Evolutionary conservation across 2,888 invertebrate genomes (phyloP).

Genomic region (Sympetrum striolatum): DNA sequence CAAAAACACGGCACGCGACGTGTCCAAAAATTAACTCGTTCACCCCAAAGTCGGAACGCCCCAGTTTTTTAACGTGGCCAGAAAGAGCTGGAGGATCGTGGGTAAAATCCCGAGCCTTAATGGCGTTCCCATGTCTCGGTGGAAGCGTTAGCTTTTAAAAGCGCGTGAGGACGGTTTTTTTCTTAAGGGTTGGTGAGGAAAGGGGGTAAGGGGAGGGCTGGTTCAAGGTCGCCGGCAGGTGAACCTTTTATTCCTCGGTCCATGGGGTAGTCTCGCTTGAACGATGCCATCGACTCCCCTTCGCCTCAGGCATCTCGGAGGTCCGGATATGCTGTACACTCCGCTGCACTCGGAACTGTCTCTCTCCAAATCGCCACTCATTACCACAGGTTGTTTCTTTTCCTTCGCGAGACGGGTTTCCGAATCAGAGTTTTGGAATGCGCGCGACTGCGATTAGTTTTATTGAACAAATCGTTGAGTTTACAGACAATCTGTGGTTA

Average conservation of each 20-base stretch:
- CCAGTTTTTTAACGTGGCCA: not conserved
- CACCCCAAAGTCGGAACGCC: too few species aligned
- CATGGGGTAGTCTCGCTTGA: slow-evolving; percentile 2
- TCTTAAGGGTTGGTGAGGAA: not conserved
- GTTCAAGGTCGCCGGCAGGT: slow-evolving; percentile 9
- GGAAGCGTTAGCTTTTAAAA: not conserved
- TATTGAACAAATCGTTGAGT: too few species aligned
- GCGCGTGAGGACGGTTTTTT: not conserved
- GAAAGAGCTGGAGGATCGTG: not conserved
- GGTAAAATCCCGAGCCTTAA: not conserved
- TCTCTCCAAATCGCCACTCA: too few species aligned
- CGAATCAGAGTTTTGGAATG: too few species aligned
- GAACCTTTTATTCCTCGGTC: not conserved
- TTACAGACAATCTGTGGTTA: too few species aligned
- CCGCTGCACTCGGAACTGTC: too few species aligned
- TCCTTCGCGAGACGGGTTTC: too few species aligned
- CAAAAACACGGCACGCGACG: too few species aligned
- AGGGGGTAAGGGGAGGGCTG: not conserved
- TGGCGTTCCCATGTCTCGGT: not conserved
- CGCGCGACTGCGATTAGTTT: too few species aligned
- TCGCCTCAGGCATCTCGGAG: not conserved
- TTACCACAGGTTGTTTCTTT: too few species aligned
- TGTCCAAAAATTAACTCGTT: too few species aligned
- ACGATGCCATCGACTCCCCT: not conserved
- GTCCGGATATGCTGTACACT: too few species aligned